These are phyloP conservation scores for Hyles vespertilio DNA, from an alignment of 1,140 invertebrate species.

Conservation along the genomic window DNA sequence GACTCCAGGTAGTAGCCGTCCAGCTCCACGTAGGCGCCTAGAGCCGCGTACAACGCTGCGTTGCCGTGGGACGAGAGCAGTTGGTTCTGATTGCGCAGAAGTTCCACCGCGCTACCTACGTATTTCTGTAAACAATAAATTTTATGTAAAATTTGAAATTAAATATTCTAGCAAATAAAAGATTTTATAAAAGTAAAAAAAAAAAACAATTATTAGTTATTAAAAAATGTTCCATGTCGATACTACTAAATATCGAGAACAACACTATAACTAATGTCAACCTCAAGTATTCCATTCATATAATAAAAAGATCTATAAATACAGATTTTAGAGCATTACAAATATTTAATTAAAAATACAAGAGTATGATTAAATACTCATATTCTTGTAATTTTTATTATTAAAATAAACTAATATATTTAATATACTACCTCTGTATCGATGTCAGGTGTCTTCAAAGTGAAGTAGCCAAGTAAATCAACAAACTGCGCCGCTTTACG, in stretches of 20 bases:
- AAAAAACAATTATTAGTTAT: too few relatives aligned
- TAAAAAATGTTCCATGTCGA: too few relatives aligned
- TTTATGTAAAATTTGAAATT: too few relatives aligned
- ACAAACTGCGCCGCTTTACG: conserved; percentile 97
- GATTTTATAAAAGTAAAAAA: neutral
- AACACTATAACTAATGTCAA: neutral
- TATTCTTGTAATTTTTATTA: too few relatives aligned
- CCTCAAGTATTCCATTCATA: neutral
- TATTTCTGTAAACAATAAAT: conserved; percentile 76
- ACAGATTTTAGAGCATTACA: neutral
- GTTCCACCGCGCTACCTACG: conserved; percentile 89
- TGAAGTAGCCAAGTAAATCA: conserved; percentile 95
- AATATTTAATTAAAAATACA: neutral
- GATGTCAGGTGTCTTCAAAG: conserved; percentile 84
- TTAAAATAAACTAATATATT: neutral
- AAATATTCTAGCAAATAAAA: neutral
- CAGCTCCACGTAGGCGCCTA: conserved; percentile 94
- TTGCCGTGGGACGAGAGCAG: conserved; percentile 94
- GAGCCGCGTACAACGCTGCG: conserved; percentile 92
- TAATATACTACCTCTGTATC: conserved; percentile 68
- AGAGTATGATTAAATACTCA: too few relatives aligned
- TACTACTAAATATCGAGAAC: neutral
- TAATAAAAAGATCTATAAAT: neutral
- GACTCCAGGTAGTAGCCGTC: conserved; percentile 98
- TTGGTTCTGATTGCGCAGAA: conserved; percentile 92